Conservation (phyloP, 2,797 vertebrate species). For the Morelia viridis region DNA sequence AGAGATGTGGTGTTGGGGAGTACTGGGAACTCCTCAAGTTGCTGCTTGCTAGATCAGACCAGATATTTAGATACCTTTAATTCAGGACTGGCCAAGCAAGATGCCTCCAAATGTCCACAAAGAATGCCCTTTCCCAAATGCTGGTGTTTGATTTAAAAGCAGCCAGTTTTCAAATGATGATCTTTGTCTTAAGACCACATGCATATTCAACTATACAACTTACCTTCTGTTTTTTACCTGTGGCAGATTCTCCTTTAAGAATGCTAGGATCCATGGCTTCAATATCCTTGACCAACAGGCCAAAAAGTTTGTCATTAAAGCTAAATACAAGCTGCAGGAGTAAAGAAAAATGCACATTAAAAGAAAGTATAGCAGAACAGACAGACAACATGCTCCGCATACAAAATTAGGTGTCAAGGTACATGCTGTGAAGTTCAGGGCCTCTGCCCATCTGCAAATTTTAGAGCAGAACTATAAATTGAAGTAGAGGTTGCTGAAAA, state of each 20-base stretch:
- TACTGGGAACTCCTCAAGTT: not conserved
- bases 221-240: slow-evolving; percentile 88
- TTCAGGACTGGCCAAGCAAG: not conserved
- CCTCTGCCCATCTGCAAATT: not conserved
- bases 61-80: not conserved
- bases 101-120: not conserved
- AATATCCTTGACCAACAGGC: slow-evolving; percentile 86
- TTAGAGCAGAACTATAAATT: not conserved
- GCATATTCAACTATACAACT: not conserved
- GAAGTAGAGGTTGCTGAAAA: not conserved
- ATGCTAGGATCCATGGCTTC: slow-evolving; percentile 95
- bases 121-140: not conserved
- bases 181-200: not conserved
- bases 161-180: not conserved
- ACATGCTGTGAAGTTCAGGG: not conserved
- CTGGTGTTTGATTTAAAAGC: not conserved
- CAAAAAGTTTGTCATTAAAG: slow-evolving; percentile 89
- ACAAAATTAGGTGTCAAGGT: not conserved
- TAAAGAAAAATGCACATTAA: not conserved
- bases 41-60: not conserved
- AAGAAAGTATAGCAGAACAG: not conserved
- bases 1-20: not conserved
- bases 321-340: slow-evolving; percentile 84
- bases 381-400: not conserved
- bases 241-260: slow-evolving; percentile 78